Evolutionary conservation across 2,888 invertebrate genomes (phyloP), one percentile per base, ranked within the genome.

Genomic region (Trachelus tabidus): DNA sequence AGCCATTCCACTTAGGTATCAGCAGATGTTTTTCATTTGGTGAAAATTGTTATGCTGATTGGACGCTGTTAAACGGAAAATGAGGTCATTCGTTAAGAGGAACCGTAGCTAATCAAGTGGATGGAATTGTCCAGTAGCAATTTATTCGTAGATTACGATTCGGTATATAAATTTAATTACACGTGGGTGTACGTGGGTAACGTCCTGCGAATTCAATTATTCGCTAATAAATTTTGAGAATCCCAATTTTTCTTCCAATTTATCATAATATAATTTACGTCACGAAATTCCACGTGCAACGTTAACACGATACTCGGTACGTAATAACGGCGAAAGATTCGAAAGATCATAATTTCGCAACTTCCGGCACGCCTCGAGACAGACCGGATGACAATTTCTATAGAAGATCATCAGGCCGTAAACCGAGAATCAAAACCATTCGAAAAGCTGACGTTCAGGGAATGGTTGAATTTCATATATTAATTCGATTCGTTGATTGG

Each of bases 371-470:
- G 9, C 40, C 40, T 56, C 40, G 23, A 15, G 40, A 2, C 40
- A 56, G 40, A 56, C 40, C 40, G 40, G 40, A 56, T 56, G 40
- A 56, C 40, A 23, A 56, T 56, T 56, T 56, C 40, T 56, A 56
- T 56, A 56, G 40, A 23, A 23, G 40, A 56, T 56, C 40, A 56
- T 56, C 40, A 56, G 40, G 40, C 40, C 40, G 40, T 56, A 56
- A 69, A 68, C 30, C 56, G 76, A 56, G 37, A 73, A 56, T 75
- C 71, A 77, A 40, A 77, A 79, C 12, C 71, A 34, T n/a, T 73
- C 35, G 12, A 74, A 79, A 76, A 73, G 76, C 75, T 75, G 75
- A 79, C 69, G 69, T 75, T 74, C 69, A 34, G 40, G 34, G 34
- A 68, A 40, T 2, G 33, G 69, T 76, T 78, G 69, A 35, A 75